Evolutionary conservation across 2,888 invertebrate species (phyloP), one percentile per base, ranked within the genome.

Genomic region (Liodrosophila aerea): DNA sequence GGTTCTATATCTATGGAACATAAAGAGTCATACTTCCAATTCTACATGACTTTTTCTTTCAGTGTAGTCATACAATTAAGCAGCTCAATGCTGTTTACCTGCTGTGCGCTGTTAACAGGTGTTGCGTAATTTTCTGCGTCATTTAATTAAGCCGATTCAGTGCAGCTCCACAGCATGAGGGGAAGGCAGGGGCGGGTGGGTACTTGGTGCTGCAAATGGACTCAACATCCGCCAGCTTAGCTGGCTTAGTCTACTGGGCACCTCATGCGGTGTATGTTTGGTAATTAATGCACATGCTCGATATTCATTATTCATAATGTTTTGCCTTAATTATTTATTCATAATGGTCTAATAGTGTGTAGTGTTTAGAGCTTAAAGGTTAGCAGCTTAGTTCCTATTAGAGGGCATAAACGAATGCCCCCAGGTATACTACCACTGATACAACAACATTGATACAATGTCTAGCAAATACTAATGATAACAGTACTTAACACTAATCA

Each of bases 121-220:
- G 76, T 71, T 83, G 82, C 68, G 87, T 87, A 87, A 88, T 88
- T 88, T 87, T 88, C 86, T 87, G 87, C 88, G 78, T 88, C 89
- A 89, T 89, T 89, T 88, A 89, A 89, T 89, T 89, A 88, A 89
- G 88, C 87, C 80, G 86, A 76, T 82, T 87, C 75, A 75, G 59
- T 53, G 50, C 39, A 54, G 39, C 47, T n/a, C n/a, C n/a, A n/a
- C n/a, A n/a, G n/a, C n/a, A n/a, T n/a, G n/a, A n/a, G n/a, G 30
- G 22, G 18, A 18, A 39, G 67, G 13, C 27, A 39, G 45, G 33
- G 47, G 39, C 1, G 31, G 9, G 15, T 30, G 44, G 15, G 1
- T 31, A 31, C 50, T 43, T 44, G 12, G 0, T 8, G 47, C 18
- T 15, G 41, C 36, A 9, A 3, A 1, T 30, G 27, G 40, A 22